A percentile compares a stretch with the other conserved stretches of the same genome.
These are phyloP conservation scores for Cotesia vestalis DNA, from an alignment of 1,140 invertebrate genomes.

Conservation along the genomic window DNA sequence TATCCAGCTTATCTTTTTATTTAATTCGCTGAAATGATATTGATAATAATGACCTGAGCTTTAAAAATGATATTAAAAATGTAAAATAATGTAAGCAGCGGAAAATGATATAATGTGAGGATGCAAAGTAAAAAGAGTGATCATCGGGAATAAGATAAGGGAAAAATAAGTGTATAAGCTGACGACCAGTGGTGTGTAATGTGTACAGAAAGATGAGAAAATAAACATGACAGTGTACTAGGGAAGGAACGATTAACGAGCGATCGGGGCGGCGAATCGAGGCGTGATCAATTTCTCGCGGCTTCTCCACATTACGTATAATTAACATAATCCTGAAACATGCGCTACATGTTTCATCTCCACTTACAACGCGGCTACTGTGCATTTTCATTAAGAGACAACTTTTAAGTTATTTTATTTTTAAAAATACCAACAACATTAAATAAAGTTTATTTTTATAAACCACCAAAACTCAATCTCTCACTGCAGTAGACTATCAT, in stretches of 20 bases:
- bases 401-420: neutral
- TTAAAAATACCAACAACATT: neutral
- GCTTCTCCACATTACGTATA: slow-evolving; percentile 48
- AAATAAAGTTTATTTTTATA: neutral
- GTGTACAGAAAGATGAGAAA: slow-evolving; percentile 7
- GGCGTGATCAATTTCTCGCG: slow-evolving; percentile 45
- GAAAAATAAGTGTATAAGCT: neutral
- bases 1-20: too few relatives aligned
- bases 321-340: slow-evolving; percentile 47
- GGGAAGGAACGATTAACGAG: slow-evolving; percentile 39
- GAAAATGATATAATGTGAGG: neutral
- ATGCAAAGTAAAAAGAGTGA: neutral
- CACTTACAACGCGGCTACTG: slow-evolving; percentile 18
- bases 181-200: slow-evolving; percentile 1
- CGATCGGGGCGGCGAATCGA: slow-evolving; percentile 33
- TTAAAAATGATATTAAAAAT: too few relatives aligned
- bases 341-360: slow-evolving; percentile 28
- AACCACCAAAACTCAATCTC: neutral
- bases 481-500: too few relatives aligned
- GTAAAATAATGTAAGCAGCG: neutral
- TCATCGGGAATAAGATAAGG: too few relatives aligned
- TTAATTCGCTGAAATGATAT: too few relatives aligned
- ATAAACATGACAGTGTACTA: neutral
- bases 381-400: slow-evolving; percentile 5
- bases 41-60: too few relatives aligned